phyloP scores from a whole-genome alignment of 2,113 vertebrate genomes.

The Amphilophus citrinellus region DNA sequence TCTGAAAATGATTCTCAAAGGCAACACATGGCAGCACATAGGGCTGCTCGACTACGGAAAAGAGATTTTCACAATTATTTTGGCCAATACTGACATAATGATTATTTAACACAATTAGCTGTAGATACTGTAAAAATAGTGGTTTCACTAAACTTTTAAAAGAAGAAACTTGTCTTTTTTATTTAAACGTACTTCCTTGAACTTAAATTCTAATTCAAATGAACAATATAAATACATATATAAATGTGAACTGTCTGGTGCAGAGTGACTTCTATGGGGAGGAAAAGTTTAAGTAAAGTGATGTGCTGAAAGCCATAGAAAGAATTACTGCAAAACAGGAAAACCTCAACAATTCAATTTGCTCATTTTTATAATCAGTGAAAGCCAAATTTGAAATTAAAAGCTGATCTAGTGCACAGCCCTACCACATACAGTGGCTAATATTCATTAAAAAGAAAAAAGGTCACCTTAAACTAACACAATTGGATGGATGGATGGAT shows the following conservation, averaged over 20 bases:
- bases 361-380: background rate
- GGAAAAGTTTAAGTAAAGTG: too few relatives aligned
- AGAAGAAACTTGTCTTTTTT: background rate
- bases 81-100: background rate
- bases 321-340: background rate
- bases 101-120: fast-evolving
- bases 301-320: background rate
- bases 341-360: background rate
- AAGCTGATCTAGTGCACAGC: background rate
- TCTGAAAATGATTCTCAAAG: background rate
- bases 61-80: background rate
- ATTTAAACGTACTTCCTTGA: background rate
- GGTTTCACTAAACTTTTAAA: background rate
- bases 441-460: background rate
- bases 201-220: too few relatives aligned
- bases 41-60: background rate
- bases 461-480: background rate
- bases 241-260: too few relatives aligned
- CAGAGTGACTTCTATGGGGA: too few relatives aligned
- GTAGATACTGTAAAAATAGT: background rate
- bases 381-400: background rate
- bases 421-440: background rate
- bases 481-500: background rate
- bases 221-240: too few relatives aligned
- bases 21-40: too few relatives aligned